A percentile compares a stretch with the other conserved stretches of the same genome.
phyloP scores from a whole-genome alignment of 2,888 invertebrate genomes.

The Drosophila anceps region DNA sequence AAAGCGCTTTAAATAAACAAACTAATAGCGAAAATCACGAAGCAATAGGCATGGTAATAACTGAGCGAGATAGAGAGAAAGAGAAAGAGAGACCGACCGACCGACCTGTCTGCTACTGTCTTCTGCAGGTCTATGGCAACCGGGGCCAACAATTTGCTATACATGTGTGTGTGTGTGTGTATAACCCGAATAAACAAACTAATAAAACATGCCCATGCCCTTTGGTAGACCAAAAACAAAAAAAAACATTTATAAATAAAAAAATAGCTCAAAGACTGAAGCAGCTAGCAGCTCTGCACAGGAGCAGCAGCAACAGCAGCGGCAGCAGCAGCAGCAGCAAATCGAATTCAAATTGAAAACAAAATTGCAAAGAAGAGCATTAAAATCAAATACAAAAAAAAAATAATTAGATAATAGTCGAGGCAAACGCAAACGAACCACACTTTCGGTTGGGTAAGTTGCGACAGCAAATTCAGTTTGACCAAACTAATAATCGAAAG shows the following conservation, averaged over 20 bases:
- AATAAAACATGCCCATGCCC: constrained; percentile 82
- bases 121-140: constrained; percentile 83
- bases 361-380: constrained; percentile 18
- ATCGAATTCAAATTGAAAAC: constrained; percentile 36
- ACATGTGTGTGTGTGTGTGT: constrained; percentile 43
- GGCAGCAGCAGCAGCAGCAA: constrained; percentile 29
- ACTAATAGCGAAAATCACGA: constrained; percentile 78
- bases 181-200: constrained; percentile 86
- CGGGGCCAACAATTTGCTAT: constrained; percentile 68
- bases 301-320: constrained; percentile 24
- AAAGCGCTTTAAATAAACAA: constrained; percentile 80
- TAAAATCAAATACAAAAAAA: constrained; percentile 26
- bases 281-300: constrained; percentile 41
- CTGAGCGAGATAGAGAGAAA: constrained; percentile 20
- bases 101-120: constrained; percentile 44
- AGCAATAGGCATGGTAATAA: constrained; percentile 63
- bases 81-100: constrained; percentile 18
- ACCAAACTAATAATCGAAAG: not conserved
- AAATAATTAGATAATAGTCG: constrained; percentile 46
- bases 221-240: constrained; percentile 8
- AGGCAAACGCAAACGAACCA: not conserved
- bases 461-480: not conserved
- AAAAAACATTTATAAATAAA: constrained; percentile 21
- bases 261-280: constrained; percentile 58
- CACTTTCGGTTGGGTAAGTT: constrained; percentile 15